Evolutionary conservation across 2,888 invertebrate species (phyloP).

Genomic region (Hemistola chrysoprasaria): DNA sequence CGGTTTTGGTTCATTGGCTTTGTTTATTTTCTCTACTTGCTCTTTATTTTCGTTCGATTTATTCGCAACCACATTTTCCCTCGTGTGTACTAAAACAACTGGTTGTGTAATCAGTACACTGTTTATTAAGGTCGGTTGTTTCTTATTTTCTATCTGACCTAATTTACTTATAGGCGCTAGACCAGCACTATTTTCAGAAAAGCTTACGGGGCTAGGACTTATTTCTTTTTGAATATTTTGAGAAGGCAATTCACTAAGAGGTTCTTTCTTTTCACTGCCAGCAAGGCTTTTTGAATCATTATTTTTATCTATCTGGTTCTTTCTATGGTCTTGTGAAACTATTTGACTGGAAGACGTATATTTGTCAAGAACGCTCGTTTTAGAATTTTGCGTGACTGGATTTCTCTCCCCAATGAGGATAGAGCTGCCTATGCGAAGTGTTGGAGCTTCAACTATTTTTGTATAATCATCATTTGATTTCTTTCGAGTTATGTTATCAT

Average conservation of each 20-base stretch:
- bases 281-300: too few relatives aligned
- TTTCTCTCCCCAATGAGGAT: conserved; percentile 17
- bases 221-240: conserved; percentile 1
- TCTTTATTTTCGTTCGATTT: conserved; percentile 11
- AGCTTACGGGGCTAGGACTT: too few relatives aligned
- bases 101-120: conserved; percentile 39
- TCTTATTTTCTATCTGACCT: background rate
- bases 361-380: conserved; percentile 4
- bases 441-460: conserved; percentile 53
- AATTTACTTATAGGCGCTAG: too few relatives aligned
- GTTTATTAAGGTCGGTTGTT: conserved; percentile 25
- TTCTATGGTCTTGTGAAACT: background rate
- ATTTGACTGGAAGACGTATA: conserved; percentile 6
- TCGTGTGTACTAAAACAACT: conserved; percentile 36
- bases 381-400: too few relatives aligned
- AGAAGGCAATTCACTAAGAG: background rate
- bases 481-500: conserved; percentile 31
- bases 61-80: conserved; percentile 24
- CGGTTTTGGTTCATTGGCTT: conserved; percentile 6
- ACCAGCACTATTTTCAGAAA: too few relatives aligned
- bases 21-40: conserved; percentile 1
- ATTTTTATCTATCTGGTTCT: too few relatives aligned
- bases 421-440: conserved; percentile 58
- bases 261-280: too few relatives aligned
- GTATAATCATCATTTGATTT: conserved; percentile 22